Evolutionary conservation across 2,888 invertebrate genomes (phyloP).

Genomic region (Pollenia griseotomentosa): DNA sequence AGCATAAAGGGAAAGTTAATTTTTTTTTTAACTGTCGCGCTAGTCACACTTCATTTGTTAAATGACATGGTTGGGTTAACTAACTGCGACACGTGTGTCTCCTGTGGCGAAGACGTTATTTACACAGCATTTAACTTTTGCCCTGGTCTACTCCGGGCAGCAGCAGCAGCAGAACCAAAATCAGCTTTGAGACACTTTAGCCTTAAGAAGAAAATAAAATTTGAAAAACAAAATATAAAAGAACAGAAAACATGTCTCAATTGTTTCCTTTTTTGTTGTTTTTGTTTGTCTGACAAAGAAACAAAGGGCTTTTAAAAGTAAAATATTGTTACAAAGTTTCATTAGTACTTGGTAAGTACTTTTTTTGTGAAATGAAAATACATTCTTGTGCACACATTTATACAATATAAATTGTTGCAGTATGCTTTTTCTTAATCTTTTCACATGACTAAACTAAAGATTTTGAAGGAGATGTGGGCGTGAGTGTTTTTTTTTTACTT

Average conservation of each 20-base stretch:
- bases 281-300: conserved; percentile 35
- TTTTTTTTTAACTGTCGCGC: conserved; percentile 49
- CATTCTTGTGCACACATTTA: neutral
- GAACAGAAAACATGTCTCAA: conserved; percentile 53
- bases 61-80: conserved; percentile 70
- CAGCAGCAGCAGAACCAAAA: conserved; percentile 30
- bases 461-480: neutral
- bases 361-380: conserved; percentile 15
- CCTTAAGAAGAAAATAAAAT: conserved; percentile 25
- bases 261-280: conserved; percentile 47
- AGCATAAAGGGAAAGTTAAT: conserved; percentile 55
- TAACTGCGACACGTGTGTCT: conserved; percentile 70
- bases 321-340: conserved; percentile 51
- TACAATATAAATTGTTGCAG: neutral
- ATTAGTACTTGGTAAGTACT: conserved; percentile 41
- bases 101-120: conserved; percentile 68
- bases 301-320: conserved; percentile 52
- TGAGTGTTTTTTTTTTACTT: neutral
- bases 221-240: neutral
- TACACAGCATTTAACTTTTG: conserved; percentile 68
- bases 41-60: conserved; percentile 71
- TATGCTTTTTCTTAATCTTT: conserved; percentile 19
- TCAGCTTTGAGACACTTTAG: conserved; percentile 54
- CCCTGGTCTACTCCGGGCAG: conserved; percentile 36
- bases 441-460: conserved; percentile 10